Conservation (phyloP, 2,888 invertebrate genomes). For the Stenichneumon culpator region DNA sequence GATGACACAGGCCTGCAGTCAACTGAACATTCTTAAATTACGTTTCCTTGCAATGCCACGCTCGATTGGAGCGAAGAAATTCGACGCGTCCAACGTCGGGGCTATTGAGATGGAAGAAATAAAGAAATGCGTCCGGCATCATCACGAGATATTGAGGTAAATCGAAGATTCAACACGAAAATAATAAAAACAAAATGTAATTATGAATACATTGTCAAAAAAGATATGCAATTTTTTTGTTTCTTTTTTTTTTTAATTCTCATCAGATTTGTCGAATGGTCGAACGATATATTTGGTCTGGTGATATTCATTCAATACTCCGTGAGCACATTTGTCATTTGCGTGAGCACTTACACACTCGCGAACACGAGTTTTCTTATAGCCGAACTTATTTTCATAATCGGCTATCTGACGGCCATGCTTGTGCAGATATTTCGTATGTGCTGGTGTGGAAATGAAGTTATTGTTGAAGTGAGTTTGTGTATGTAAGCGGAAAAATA, state of each 20-base stretch:
- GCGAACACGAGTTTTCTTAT: constrained; percentile 58
- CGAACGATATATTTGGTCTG: constrained; percentile 63
- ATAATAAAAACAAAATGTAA: not conserved
- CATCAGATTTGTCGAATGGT: constrained; percentile 45
- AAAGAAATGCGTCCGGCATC: constrained; percentile 56
- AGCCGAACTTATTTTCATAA: constrained; percentile 56
- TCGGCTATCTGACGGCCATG: constrained; percentile 63
- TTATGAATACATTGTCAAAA: not conserved
- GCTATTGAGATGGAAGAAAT: constrained; percentile 30
- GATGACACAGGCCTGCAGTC: constrained; percentile 57
- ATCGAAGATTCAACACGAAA: not conserved
- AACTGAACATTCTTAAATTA: constrained; percentile 59
- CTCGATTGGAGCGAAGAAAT: constrained; percentile 3
- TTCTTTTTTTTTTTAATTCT: no score
- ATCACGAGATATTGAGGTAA: constrained; percentile 60
- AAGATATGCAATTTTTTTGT: no score
- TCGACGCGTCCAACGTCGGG: not conserved
- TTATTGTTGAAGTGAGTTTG: constrained; percentile 70
- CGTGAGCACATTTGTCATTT: constrained; percentile 66
- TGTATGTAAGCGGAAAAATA: not conserved
- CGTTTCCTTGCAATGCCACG: constrained; percentile 52
- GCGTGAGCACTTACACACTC: constrained; percentile 65
- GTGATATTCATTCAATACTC: constrained; percentile 68
- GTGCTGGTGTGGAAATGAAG: constrained; percentile 78
- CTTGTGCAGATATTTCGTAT: constrained; percentile 75